Evolutionary conservation across 1,140 invertebrate genomes (phyloP).

Genomic region (Trialeurodes vaporariorum): DNA sequence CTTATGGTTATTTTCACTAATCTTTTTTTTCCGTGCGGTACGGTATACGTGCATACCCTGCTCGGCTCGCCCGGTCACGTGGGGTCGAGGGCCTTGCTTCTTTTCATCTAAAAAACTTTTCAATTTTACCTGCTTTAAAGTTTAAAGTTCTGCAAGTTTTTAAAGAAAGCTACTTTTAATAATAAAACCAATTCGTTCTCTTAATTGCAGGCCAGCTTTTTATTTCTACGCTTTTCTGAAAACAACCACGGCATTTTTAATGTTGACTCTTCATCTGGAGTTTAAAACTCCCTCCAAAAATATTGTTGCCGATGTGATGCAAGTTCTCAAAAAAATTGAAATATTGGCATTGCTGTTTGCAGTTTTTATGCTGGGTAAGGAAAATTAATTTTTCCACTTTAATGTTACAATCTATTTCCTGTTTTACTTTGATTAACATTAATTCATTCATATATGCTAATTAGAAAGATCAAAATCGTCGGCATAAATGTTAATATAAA

Average conservation of each 20-base stretch:
- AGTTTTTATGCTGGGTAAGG: slow-evolving; percentile 58
- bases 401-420: slow-evolving; percentile 1
- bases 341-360: slow-evolving; percentile 57
- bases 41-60: too few relatives aligned
- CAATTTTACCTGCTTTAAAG: too few relatives aligned
- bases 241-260: slow-evolving; percentile 49
- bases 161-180: too few relatives aligned
- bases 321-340: slow-evolving; percentile 57
- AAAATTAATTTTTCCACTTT: slow-evolving; percentile 8
- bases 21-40: too few relatives aligned
- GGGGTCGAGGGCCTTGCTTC: too few relatives aligned
- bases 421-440: background rate
- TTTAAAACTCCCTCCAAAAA: slow-evolving; percentile 62
- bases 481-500: background rate
- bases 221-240: slow-evolving; percentile 63
- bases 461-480: background rate
- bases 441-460: background rate
- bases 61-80: too few relatives aligned
- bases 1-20: too few relatives aligned
- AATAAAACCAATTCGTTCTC: too few relatives aligned
- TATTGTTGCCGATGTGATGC: slow-evolving; percentile 55
- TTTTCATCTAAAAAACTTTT: too few relatives aligned
- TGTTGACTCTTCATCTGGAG: slow-evolving; percentile 60
- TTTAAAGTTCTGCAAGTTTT: too few relatives aligned
- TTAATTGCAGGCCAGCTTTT: slow-evolving; percentile 62